Evolutionary conservation across 2,888 invertebrate genomes (phyloP).

Genomic region (Lysandra coridon): DNA sequence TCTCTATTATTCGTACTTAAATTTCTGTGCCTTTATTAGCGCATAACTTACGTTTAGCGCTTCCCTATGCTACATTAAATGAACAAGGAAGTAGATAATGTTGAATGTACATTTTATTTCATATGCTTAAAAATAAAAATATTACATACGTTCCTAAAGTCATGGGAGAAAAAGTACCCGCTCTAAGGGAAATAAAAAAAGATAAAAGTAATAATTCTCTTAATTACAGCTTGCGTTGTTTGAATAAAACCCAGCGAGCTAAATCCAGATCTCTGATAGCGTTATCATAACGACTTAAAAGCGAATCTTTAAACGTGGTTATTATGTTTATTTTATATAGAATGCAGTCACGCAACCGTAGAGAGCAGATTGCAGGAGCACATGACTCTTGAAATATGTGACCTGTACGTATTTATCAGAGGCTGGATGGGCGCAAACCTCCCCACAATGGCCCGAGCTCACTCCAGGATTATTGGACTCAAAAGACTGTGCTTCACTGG

Average conservation of each 20-base stretch:
- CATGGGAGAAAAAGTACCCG: not conserved
- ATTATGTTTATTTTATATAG: slow-evolving; percentile 20
- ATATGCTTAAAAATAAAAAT: not conserved
- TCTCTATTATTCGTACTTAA: not conserved
- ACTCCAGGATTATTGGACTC: not conserved
- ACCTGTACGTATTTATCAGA: not conserved
- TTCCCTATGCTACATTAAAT: not conserved
- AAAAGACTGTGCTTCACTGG: no score
- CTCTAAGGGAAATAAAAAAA: not conserved
- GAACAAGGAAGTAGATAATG: not conserved
- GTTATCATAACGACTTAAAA: slow-evolving; percentile 22
- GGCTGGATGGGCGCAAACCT: no score
- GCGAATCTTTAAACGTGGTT: slow-evolving; percentile 16
- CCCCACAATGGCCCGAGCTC: not conserved
- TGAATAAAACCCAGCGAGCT: slow-evolving; percentile 14
- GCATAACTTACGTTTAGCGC: not conserved
- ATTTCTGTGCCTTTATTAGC: not conserved
- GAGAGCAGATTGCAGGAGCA: not conserved
- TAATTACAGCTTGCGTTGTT: slow-evolving; percentile 12
- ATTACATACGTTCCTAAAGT: not conserved
- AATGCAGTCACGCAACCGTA: slow-evolving; percentile 17
- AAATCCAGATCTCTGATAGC: slow-evolving; percentile 8
- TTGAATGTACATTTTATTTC: not conserved
- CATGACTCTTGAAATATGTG: not conserved
- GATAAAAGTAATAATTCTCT: slow-evolving; percentile 5